A percentile compares a stretch with the other conserved stretches of the same genome.
Evolutionary conservation across 2,888 invertebrate genomes (phyloP).

Genomic region (Pachliopta kotzebuea): DNA sequence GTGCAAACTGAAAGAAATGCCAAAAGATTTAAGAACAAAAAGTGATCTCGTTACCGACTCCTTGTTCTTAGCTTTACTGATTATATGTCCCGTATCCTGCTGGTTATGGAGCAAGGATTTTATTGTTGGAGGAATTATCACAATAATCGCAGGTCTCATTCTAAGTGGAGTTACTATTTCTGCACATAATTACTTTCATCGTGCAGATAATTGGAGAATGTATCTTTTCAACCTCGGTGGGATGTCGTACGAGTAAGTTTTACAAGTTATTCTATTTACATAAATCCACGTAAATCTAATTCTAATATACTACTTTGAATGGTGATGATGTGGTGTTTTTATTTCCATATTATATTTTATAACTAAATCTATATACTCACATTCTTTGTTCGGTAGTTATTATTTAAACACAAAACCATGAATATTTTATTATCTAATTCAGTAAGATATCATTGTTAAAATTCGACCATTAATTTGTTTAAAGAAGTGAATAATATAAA

Average conservation of each 20-base stretch:
- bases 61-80: conserved; percentile 47
- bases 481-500: too few relatives aligned
- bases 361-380: too few relatives aligned
- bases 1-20: conserved; percentile 77
- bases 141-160: conserved; percentile 46
- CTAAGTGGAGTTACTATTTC: conserved; percentile 72
- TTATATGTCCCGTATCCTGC: conserved; percentile 50
- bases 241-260: conserved; percentile 81
- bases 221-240: conserved; percentile 86
- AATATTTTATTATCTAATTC: too few relatives aligned
- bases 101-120: conserved; percentile 54
- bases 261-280: neutral
- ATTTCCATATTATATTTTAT: too few relatives aligned
- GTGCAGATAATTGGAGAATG: conserved; percentile 89
- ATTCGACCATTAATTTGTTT: too few relatives aligned
- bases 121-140: conserved; percentile 48
- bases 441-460: too few relatives aligned
- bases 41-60: conserved; percentile 58
- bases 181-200: conserved; percentile 91
- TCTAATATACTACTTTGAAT: neutral
- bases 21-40: conserved; percentile 49
- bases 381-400: too few relatives aligned
- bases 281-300: neutral
- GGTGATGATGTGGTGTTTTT: too few relatives aligned
- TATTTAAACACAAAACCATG: too few relatives aligned